phyloP scores from a whole-genome alignment of 2,113 vertebrate species.

The Prochilodus magdalenae region DNA sequence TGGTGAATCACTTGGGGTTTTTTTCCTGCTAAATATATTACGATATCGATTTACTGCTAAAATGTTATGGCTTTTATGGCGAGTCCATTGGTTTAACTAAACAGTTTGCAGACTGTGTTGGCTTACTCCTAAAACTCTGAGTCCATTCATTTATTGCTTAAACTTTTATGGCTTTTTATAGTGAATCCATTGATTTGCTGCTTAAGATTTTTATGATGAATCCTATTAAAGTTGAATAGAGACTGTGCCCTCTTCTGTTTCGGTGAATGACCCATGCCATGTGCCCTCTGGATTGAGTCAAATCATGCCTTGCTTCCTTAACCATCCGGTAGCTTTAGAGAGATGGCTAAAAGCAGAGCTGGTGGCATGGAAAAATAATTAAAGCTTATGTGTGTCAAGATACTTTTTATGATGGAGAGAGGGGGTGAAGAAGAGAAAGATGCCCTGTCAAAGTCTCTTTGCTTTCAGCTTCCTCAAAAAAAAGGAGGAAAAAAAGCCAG shows the following conservation, averaged over 20 bases:
- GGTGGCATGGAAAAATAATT: conserved; percentile 82
- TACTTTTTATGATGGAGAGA: conserved; percentile 65
- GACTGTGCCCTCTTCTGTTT: neutral
- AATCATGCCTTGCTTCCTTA: conserved; percentile 1
- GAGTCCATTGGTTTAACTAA: neutral
- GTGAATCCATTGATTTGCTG: neutral
- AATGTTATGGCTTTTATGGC: neutral
- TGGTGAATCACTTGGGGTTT: no score
- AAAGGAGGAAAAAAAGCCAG: conserved; percentile 10
- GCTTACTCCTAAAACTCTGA: neutral
- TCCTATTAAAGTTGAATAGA: neutral
- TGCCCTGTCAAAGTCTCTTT: conserved; percentile 58
- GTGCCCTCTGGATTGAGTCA: neutral
- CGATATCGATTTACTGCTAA: neutral
- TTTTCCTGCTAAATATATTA: no score
- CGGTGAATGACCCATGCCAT: neutral
- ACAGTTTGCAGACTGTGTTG: neutral
- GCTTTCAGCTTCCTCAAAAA: conserved; percentile 18
- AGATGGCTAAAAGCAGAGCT: conserved; percentile 56
- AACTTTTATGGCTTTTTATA: neutral
- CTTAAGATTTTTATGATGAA: neutral
- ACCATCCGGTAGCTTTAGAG: conserved; percentile 62
- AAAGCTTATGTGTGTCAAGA: conserved; percentile 91
- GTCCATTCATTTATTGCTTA: neutral
- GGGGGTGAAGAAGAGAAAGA: conserved; percentile 55